Conservation (phyloP, 2,888 invertebrate genomes). For the Adineta ricciae region DNA sequence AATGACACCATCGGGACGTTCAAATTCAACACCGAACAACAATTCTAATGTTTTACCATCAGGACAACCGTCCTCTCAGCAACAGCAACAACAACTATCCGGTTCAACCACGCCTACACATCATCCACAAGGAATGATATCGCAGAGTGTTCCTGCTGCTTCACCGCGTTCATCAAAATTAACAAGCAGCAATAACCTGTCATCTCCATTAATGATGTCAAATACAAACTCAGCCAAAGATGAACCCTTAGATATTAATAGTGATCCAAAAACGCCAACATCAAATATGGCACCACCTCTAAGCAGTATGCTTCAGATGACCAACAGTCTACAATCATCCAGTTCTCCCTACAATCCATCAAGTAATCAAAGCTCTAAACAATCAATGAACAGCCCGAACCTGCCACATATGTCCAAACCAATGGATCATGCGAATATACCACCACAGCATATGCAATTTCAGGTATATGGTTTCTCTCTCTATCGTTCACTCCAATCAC, state of each 20-base stretch:
- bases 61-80: background rate
- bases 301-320: constrained; percentile 33
- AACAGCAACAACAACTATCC: background rate
- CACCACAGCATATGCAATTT: background rate
- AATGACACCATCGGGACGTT: background rate
- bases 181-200: background rate
- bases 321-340: constrained; percentile 22
- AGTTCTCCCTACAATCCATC: constrained; percentile 14
- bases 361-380: background rate
- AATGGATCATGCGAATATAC: background rate
- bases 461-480: background rate
- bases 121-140: background rate
- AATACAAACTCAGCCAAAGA: background rate
- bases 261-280: constrained; percentile 14
- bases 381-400: background rate
- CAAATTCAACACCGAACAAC: background rate
- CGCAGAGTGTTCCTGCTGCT: background rate
- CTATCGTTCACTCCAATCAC: too few species aligned
- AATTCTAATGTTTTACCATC: background rate
- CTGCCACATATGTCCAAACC: background rate
- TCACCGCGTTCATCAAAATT: constrained; percentile 6
- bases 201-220: constrained; percentile 6
- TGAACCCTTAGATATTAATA: background rate
- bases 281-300: constrained; percentile 26
- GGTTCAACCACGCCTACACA: constrained; percentile 9